phyloP scores from a whole-genome alignment of 35 echinoderm and acorn worm genomes.

The Holothuria glaberrima region DNA sequence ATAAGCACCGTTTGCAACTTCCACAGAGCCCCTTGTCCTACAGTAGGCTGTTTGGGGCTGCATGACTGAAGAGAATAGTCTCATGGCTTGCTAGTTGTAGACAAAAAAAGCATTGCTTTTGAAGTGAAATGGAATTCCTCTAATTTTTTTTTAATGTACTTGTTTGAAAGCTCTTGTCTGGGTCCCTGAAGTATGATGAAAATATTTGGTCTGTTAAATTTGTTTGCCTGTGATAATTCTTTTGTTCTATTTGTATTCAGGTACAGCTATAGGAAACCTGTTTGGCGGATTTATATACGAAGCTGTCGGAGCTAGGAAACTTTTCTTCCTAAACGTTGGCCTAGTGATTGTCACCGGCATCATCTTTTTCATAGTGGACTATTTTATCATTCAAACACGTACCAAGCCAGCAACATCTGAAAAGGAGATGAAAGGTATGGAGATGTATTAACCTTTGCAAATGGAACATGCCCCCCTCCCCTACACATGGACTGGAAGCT shows the following conservation, averaged over 20 bases:
- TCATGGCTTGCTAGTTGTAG: not conserved
- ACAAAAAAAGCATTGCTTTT: not conserved
- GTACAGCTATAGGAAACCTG: constrained; percentile 56
- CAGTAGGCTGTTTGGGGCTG: not conserved
- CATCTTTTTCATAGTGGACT: constrained; percentile 11
- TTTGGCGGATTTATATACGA: constrained; percentile 60
- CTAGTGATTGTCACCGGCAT: constrained; percentile 5
- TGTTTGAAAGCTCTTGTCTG: too few relatives aligned
- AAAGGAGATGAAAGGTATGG: not conserved
- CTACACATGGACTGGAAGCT: too few relatives aligned
- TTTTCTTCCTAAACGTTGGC: constrained; percentile 50
- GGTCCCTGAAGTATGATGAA: not conserved
- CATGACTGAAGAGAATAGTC: not conserved
- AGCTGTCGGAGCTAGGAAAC: constrained; percentile 33
- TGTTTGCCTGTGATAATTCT: not conserved
- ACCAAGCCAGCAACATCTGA: not conserved
- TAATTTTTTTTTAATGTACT: too few relatives aligned
- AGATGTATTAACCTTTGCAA: not conserved
- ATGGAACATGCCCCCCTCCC: too few relatives aligned
- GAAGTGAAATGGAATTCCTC: too few relatives aligned
- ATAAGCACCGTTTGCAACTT: too few relatives aligned
- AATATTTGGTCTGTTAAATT: not conserved
- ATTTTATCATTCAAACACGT: not conserved
- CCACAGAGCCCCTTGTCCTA: too few relatives aligned
- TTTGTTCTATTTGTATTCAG: not conserved